Percentiles rank a stretch among this genome's conserved stretches.
Evolutionary conservation across 2,113 vertebrate species (phyloP).

Genomic region (Cochlearius cochlearius): DNA sequence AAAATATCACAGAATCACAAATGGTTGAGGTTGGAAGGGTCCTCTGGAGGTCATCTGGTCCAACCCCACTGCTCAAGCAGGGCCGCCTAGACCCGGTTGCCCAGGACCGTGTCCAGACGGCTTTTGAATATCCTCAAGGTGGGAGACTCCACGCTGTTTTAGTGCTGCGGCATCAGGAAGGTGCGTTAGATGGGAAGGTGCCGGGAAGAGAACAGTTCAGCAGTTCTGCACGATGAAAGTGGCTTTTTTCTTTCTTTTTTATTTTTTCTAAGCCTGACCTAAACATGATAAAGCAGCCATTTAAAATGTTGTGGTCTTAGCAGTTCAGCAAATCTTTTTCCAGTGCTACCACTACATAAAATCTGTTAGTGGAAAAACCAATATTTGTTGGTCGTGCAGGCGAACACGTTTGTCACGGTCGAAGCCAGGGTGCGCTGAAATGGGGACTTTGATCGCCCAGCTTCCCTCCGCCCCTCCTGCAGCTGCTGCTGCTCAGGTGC

Average conservation of each 20-base stretch:
- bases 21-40: not conserved
- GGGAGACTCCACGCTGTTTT: not conserved
- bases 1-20: too few species aligned
- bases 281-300: not conserved
- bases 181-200: not conserved
- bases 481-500: not conserved
- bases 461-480: not conserved
- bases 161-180: not conserved
- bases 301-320: not conserved
- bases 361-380: not conserved
- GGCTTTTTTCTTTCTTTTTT: not conserved
- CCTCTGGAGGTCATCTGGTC: not conserved
- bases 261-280: not conserved
- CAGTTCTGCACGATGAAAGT: accelerated
- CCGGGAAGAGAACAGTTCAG: not conserved
- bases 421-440: not conserved
- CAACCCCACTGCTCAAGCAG: too few species aligned
- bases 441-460: not conserved
- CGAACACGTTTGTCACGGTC: accelerated
- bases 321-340: not conserved
- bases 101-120: not conserved
- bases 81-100: too few species aligned
- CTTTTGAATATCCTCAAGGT: not conserved
- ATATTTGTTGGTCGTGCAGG: not conserved
- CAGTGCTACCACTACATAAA: not conserved